Base-by-base conservation (phyloP, 2,797 vertebrate genomes). In the Helostoma temminkii region DNA sequence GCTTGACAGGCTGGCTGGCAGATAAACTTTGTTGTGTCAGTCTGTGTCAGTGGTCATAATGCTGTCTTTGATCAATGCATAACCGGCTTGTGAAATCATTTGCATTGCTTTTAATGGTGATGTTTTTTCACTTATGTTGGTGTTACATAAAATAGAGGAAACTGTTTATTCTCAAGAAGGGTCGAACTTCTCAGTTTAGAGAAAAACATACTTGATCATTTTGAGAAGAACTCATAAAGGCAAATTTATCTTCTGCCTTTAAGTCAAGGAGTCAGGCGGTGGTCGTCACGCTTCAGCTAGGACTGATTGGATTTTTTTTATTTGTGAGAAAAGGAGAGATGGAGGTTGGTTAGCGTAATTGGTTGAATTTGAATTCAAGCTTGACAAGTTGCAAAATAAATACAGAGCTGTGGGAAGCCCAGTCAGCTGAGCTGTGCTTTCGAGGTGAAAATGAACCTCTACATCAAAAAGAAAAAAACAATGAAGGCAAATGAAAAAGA, bases 201-300 rank as follows among this genome's bases (percentile, higher is more conserved):
- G 63, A 79, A 83, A 15, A 19, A 78, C 58, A 28, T 19, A 67
- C 56, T 72, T 74, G 56, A 87, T 87, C 47, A 71, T 74, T 86
- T 82, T 71, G 81, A 83, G 83, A 2, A 1, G 54, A 43, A 78
- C 62, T 66, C 66, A 68, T 34, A 79, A 86, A 62, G 22, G 54
- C 43, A 70, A 84, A 88, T 83, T 52, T 82, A 77, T 88, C 52
- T 58, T 46, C 71, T 49, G 74, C 76, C 62, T 87, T 85, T 47
- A 82, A 86, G 77, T 78, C 78, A 73, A 71, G 63, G 58, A 81
- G 84, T 88, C 79, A 46, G 76, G 52, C 63, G 85, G 73, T 63
- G 76, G 79, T 81, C 81, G 78, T 85, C 81, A 88, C 64, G 86
- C 85, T 83, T 84, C 85, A 87, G 71, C 69, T 84, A 15, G 58